Base-by-base conservation (phyloP, 2,113 vertebrate species). In the Nibea albiflora region DNA sequence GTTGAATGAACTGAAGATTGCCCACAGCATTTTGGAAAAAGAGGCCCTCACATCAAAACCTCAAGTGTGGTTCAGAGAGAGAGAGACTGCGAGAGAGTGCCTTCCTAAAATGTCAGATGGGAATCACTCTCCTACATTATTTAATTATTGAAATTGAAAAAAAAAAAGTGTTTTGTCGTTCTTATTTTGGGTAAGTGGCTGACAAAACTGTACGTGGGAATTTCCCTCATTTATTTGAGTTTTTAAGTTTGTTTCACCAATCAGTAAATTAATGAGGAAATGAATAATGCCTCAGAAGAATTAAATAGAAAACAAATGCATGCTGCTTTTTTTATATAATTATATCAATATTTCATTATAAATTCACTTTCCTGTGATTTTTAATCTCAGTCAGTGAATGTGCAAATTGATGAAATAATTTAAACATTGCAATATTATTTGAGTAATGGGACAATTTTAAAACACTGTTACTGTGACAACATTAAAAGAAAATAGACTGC, bases 71-170 rank as follows among this genome's bases (percentile, higher is more conserved):
- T 26, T 50, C 61, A 81, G 11, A 66, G 22, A 49, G 42, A 78
- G 47, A 73, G 42, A 76, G 50, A 57, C 22, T 65, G 56, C 47
- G 31, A 26, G 24, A 26, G 24, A 80, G 73, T 50, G 39, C 10
- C 39, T 72, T 52, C 31, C 9, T 49, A 66, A 39, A 6, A 69
- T 80, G 50, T 87, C 56, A 70, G 53, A 81, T 49, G 64, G 39
- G 69, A 83, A 80, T 73, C 50, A 26, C 73, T 75, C 26, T 16
- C 15, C 73, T 85, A 28, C 19, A 82, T 84, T 61, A 82, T 86
- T 85, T 75, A 89, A 54, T 71, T 44, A 11, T 20, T 65, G 31
- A 80, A 91, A 88, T 66, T 80, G 65, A 76, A 81, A 79, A 26
- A 81, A 79, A 26, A 31, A 11, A 46, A 8, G 5, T 20, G 2